A percentile compares a stretch with the other conserved stretches of the same genome.
phyloP scores from a whole-genome alignment of 1,140 invertebrate species.

The Drosophila ficusphila region DNA sequence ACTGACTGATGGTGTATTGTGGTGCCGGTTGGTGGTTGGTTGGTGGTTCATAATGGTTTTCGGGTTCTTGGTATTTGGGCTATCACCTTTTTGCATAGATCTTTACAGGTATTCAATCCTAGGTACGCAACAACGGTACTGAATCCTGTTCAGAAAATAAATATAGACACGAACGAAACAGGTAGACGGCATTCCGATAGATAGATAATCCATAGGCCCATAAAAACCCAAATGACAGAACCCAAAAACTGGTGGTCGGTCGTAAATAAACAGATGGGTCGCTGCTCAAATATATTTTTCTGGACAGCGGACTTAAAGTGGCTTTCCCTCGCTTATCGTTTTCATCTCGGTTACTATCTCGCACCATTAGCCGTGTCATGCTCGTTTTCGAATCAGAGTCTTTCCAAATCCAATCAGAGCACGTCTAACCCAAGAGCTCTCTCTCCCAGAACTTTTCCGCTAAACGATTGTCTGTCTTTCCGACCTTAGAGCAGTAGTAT shows the following conservation, averaged over 20 bases:
- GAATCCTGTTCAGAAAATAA: not conserved
- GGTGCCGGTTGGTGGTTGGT: no score
- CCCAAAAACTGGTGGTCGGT: slow-evolving; percentile 5
- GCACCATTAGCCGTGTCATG: slow-evolving; percentile 16
- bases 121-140: not conserved
- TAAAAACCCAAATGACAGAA: not conserved
- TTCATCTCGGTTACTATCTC: slow-evolving; percentile 15
- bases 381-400: slow-evolving; percentile 5
- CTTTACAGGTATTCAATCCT: not conserved
- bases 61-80: slow-evolving; percentile 20
- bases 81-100: not conserved
- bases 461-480: slow-evolving; percentile 41
- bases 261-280: slow-evolving; percentile 16
- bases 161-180: not conserved
- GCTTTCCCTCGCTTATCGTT: slow-evolving; percentile 21
- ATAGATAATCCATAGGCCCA: slow-evolving; percentile 5
- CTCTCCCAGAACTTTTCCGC: slow-evolving; percentile 39
- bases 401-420: slow-evolving; percentile 42
- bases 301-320: slow-evolving; percentile 11
- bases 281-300: not conserved
- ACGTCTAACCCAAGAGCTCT: slow-evolving; percentile 30
- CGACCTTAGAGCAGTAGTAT: slow-evolving; percentile 35
- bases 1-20: no score
- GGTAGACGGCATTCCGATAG: slow-evolving; percentile 2
- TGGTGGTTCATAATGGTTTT: slow-evolving; percentile 13